phyloP scores from a whole-genome alignment of 2,797 vertebrate species.

The Eulemur albifrons region DNA sequence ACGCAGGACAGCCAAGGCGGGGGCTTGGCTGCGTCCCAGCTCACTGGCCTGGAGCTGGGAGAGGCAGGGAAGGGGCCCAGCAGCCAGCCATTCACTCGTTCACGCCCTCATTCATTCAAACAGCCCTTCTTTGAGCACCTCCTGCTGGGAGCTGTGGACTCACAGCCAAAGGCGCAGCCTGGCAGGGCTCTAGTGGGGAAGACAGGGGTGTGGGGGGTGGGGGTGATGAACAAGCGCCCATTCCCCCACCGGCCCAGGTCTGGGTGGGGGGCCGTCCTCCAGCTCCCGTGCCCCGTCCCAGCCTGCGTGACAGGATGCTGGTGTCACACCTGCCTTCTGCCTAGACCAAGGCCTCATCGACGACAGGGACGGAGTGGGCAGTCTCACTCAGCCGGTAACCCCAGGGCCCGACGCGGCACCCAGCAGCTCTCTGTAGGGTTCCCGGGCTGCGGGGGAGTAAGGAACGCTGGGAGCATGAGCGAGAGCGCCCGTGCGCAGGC shows the following conservation, averaged over 20 bases:
- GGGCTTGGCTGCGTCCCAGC: background rate
- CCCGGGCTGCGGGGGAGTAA: background rate
- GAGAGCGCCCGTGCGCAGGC: rapidly evolving
- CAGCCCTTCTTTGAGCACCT: background rate
- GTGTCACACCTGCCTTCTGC: background rate
- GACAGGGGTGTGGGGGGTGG: too few species aligned
- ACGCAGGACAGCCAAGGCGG: background rate
- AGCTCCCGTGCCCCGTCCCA: background rate
- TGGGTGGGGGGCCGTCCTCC: rapidly evolving
- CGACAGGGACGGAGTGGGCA: rapidly evolving
- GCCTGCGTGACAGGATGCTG: background rate
- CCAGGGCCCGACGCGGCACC: rapidly evolving
- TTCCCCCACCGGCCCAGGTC: rapidly evolving
- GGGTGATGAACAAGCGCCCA: rapidly evolving
- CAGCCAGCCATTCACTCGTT: background rate
- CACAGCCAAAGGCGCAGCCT: background rate
- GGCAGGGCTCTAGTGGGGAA: rapidly evolving
- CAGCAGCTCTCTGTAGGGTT: background rate
- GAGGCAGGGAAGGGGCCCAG: background rate
- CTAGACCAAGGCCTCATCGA: background rate
- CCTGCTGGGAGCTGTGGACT: background rate
- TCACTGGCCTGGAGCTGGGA: background rate
- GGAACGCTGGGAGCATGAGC: rapidly evolving
- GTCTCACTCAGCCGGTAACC: background rate
- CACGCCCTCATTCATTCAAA: background rate